Conservation (phyloP, 23 tunicate genomes). For the Aplidium turbinatum region DNA sequence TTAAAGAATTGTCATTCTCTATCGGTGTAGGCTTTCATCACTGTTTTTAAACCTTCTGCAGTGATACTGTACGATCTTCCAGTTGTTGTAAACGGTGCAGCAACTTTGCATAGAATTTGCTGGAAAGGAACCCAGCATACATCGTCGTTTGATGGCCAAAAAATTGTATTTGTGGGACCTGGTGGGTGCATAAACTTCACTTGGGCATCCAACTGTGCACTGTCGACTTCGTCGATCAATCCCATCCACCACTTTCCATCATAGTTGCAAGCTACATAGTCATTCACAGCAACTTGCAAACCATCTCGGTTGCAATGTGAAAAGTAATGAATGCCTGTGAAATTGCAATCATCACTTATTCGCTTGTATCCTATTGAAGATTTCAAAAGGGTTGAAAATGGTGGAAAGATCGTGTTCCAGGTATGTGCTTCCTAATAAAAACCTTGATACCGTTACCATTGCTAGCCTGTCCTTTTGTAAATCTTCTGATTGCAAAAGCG, state of each 20-base stretch:
- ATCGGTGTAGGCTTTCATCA: too few species aligned
- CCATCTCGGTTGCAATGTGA: conserved; percentile 2
- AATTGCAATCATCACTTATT: conserved; percentile 1
- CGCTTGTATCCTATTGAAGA: background rate
- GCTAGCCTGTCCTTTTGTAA: background rate
- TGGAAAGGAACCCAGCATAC: conserved; percentile 23
- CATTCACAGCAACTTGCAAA: conserved; percentile 28
- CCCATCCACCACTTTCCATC: conserved; percentile 26
- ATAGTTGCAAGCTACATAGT: conserved; percentile 22
- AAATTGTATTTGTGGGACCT: conserved; percentile 10
- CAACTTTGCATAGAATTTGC: too few species aligned
- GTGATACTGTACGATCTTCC: too few species aligned
- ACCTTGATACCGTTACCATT: conserved; percentile 18
- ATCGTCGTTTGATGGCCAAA: conserved; percentile 2
- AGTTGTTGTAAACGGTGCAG: too few species aligned
- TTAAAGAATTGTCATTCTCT: too few species aligned
- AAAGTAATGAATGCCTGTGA: conserved; percentile 24
- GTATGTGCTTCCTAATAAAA: conserved; percentile 27
- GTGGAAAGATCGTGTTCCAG: conserved; percentile 23
- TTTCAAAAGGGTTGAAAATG: conserved; percentile 9
- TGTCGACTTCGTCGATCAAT: background rate
- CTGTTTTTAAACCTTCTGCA: too few species aligned
- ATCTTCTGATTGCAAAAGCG: conserved; percentile 14
- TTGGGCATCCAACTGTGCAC: background rate
- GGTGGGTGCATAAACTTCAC: conserved; percentile 17